Conservation (phyloP, 2,797 vertebrate species). For the Simalia tracyae region DNA sequence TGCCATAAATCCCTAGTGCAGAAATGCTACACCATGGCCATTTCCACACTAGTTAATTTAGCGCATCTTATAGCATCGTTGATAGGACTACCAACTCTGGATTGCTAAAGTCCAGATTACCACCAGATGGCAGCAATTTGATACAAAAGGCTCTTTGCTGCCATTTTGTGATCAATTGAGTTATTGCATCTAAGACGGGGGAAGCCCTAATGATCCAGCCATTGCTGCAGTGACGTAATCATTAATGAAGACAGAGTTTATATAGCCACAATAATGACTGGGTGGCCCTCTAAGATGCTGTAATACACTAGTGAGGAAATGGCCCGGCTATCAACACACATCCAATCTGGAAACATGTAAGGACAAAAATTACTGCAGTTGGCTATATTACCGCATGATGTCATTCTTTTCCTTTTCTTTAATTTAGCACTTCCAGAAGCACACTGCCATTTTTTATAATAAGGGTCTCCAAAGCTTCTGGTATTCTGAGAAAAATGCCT, state of each 20-base stretch:
- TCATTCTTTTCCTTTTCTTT: background rate
- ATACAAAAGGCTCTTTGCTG: background rate
- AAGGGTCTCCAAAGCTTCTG: slow-evolving; percentile 15
- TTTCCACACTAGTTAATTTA: background rate
- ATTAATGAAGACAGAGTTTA: background rate
- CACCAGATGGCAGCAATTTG: background rate
- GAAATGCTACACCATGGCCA: background rate
- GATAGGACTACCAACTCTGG: background rate
- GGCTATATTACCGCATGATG: background rate
- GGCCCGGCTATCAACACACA: background rate
- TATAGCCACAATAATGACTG: background rate
- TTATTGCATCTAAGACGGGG: background rate
- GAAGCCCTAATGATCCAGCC: background rate
- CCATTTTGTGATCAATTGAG: background rate
- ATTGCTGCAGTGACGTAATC: background rate
- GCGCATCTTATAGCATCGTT: background rate
- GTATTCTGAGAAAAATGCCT: background rate
- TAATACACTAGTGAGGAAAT: background rate
- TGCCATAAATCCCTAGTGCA: background rate
- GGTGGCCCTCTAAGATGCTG: background rate
- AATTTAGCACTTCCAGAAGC: background rate
- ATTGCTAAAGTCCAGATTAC: background rate
- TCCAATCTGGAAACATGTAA: background rate
- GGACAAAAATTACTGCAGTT: background rate
- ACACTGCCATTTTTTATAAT: slow-evolving; percentile 14